Evolutionary conservation across 1,140 invertebrate genomes (phyloP).

Genomic region (Aporrectodea caliginosa): DNA sequence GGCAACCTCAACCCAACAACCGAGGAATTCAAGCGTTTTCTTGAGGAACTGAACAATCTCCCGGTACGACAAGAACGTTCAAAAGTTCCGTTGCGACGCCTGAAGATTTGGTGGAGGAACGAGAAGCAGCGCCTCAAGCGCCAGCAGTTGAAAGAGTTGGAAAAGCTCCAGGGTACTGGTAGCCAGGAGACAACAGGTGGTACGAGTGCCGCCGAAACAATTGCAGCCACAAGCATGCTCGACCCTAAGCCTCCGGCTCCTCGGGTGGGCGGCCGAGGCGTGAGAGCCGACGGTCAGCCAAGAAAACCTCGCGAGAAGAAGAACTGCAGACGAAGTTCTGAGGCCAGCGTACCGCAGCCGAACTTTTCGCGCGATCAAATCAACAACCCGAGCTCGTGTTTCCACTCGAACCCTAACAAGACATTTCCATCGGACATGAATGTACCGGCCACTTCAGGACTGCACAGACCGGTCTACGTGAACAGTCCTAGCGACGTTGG

Average conservation of each 20-base stretch:
- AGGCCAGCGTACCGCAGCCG: background rate
- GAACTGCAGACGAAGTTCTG: background rate
- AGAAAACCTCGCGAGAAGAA: background rate
- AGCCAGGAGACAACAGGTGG: background rate
- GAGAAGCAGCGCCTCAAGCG: slow-evolving; percentile 46
- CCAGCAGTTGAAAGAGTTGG: background rate
- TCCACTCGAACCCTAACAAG: background rate
- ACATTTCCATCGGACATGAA: background rate
- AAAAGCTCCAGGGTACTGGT: background rate
- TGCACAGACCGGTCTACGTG: background rate
- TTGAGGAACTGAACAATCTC: slow-evolving; percentile 47
- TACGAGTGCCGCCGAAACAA: background rate
- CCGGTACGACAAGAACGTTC: slow-evolving; percentile 44
- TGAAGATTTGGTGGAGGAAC: slow-evolving; percentile 56
- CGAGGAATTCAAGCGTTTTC: slow-evolving; percentile 43
- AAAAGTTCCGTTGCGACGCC: slow-evolving; percentile 38
- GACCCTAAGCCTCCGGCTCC: too few species aligned
- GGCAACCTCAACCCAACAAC: slow-evolving; percentile 41
- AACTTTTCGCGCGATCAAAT: background rate
- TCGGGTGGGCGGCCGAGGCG: too few species aligned
- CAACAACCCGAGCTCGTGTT: background rate
- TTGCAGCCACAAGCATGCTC: too few species aligned
- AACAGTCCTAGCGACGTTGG: background rate
- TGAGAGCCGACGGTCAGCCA: background rate
- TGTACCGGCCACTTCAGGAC: background rate